Percentiles rank a stretch among this genome's conserved stretches.
Conservation (phyloP, 2,113 vertebrate species). For the Polypterus senegalus region DNA sequence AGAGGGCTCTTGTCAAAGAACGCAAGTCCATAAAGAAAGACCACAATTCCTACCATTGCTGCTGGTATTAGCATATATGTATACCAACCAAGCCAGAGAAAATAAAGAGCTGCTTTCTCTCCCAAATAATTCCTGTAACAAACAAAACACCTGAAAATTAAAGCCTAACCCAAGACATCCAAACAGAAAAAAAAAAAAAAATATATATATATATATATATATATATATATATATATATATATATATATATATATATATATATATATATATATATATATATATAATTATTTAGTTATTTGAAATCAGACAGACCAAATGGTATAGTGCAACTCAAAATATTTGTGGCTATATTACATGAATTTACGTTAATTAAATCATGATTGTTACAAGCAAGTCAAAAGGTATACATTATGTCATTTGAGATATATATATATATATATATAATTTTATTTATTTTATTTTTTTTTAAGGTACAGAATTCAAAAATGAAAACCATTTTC, state of each 20-base stretch:
- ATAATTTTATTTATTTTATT: no score
- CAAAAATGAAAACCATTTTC: no score
- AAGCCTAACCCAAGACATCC: background rate
- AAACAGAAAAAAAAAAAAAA: background rate
- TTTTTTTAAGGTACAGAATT: no score
- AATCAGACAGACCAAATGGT: background rate
- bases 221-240: no score
- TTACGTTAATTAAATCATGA: no score
- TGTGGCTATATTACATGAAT: background rate
- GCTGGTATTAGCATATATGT: slow-evolving; percentile 65
- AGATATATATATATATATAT: no score
- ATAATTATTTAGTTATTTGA: background rate
- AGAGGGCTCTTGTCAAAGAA: slow-evolving; percentile 64
- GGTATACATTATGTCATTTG: no score
- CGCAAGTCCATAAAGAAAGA: slow-evolving; percentile 62
- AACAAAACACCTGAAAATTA: slow-evolving; percentile 5
- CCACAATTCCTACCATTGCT: slow-evolving; percentile 40
- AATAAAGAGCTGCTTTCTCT: slow-evolving; percentile 84
- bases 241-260: no score
- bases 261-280: background rate
- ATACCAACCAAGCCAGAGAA: slow-evolving; percentile 85
- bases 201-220: no score
- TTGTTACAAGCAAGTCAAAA: no score
- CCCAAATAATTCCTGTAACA: slow-evolving; percentile 70
- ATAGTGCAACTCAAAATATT: background rate